phyloP scores from a whole-genome alignment of 2,113 vertebrate genomes.

The Colaptes auratus region DNA sequence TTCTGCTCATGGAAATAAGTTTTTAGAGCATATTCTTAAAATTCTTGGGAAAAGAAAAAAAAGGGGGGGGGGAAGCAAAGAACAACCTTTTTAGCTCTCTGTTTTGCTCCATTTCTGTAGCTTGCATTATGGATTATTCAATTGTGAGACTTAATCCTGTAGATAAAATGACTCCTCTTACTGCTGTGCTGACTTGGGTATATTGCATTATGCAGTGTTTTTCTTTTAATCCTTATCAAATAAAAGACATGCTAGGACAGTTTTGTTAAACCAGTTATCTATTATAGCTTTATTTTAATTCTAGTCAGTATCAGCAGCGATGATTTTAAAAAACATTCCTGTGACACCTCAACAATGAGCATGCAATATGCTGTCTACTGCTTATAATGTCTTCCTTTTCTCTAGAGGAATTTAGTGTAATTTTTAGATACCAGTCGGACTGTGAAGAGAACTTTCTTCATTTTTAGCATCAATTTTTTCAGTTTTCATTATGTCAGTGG shows the following conservation, averaged over 20 bases:
- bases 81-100: not conserved
- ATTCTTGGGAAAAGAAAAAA: not conserved
- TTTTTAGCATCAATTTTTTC: slow-evolving; percentile 29
- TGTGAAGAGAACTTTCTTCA: not conserved
- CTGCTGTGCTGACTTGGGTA: not conserved
- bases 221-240: slow-evolving; percentile 54
- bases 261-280: slow-evolving; percentile 21
- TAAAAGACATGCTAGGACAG: slow-evolving; percentile 6
- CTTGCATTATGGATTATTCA: slow-evolving; percentile 44
- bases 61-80: not conserved
- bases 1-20: slow-evolving; percentile 12
- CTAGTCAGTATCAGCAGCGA: not conserved
- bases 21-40: slow-evolving; percentile 3
- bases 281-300: slow-evolving; percentile 16
- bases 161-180: slow-evolving; percentile 49
- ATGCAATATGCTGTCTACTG: not conserved
- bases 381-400: not conserved
- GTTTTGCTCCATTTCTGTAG: slow-evolving; percentile 9
- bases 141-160: slow-evolving; percentile 49
- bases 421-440: not conserved
- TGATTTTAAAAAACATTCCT: not conserved
- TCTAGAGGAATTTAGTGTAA: not conserved
- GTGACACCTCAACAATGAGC: not conserved
- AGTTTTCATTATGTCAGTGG: not conserved
- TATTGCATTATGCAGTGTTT: slow-evolving; percentile 45